Conservation (phyloP, 2,797 vertebrate species). For the Sebastolobus alascanus region DNA sequence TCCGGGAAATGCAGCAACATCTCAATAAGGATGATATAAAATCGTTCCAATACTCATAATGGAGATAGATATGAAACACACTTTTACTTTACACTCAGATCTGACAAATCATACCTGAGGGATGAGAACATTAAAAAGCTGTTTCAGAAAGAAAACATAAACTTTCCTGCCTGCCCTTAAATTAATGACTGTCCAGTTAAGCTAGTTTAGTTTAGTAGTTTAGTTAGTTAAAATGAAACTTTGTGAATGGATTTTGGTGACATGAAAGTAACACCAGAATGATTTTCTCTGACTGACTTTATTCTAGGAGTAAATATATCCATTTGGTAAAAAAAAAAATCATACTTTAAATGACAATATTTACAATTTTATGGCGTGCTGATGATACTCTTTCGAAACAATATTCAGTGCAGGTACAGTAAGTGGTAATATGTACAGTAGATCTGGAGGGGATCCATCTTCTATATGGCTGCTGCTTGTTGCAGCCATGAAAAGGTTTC, state of each 20-base stretch:
- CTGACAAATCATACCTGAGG: background rate
- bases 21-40: background rate
- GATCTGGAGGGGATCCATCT: background rate
- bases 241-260: slow-evolving; percentile 10
- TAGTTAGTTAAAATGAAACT: background rate
- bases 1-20: background rate
- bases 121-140: background rate
- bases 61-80: background rate
- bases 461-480: slow-evolving; percentile 68
- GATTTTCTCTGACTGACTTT: background rate
- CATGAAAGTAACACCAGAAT: background rate
- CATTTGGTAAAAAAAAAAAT: background rate
- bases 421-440: background rate
- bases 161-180: background rate
- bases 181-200: background rate
- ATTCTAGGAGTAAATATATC: background rate
- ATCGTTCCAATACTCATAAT: background rate
- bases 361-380: background rate
- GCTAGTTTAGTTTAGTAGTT: too few species aligned
- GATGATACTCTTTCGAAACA: background rate
- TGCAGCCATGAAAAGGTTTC: slow-evolving; percentile 66
- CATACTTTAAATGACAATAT: background rate
- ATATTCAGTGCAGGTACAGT: background rate
- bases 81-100: background rate
- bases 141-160: slow-evolving; percentile 3